phyloP scores from a whole-genome alignment of 2,113 vertebrate genomes.

The Paramormyrops kingsleyae region DNA sequence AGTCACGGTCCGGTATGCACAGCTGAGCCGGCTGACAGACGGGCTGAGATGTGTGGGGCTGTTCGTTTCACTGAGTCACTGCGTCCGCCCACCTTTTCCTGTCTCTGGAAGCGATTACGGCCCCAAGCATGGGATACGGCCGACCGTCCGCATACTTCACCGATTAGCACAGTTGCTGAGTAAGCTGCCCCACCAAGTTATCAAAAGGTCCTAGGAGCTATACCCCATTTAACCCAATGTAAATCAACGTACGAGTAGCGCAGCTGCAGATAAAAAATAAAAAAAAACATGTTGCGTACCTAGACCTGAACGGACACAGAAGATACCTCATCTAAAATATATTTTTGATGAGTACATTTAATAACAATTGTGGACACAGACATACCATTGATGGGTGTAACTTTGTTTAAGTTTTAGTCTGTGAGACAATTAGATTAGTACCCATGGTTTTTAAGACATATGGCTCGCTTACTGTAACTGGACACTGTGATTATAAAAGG shows the following conservation, averaged over 20 bases:
- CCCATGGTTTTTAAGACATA: slow-evolving; percentile 1
- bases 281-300: not conserved
- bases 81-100: slow-evolving; percentile 62
- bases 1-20: not conserved
- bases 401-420: not conserved
- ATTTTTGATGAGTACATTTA: not conserved
- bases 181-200: slow-evolving; percentile 29
- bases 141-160: slow-evolving; percentile 36
- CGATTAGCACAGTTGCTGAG: slow-evolving; percentile 37
- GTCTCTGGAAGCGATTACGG: slow-evolving; percentile 34
- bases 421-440: not conserved
- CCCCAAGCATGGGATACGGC: slow-evolving; percentile 29
- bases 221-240: not conserved
- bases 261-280: not conserved
- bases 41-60: not conserved
- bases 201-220: slow-evolving; percentile 2
- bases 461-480: not conserved
- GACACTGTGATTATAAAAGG: slow-evolving; percentile 9
- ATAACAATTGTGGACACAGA: not conserved
- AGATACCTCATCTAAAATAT: not conserved
- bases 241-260: not conserved
- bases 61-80: slow-evolving; percentile 5
- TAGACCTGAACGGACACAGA: not conserved
- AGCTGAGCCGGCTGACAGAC: not conserved
- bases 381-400: not conserved